Evolutionary conservation across 1,140 invertebrate genomes (phyloP).

Genomic region (Chrysomallon squamiferum): DNA sequence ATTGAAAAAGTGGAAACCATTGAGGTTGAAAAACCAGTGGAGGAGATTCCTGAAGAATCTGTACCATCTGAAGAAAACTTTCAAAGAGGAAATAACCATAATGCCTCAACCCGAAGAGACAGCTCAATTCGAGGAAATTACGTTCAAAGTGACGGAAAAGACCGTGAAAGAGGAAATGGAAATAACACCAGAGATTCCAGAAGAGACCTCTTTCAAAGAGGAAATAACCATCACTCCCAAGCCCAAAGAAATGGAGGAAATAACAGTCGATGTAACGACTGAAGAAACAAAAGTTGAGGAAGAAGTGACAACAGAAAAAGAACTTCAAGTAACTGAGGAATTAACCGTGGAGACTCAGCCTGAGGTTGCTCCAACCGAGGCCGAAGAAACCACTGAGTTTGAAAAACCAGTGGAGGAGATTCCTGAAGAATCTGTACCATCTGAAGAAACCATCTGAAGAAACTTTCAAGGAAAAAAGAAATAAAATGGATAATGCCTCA

Average conservation of each 20-base stretch:
- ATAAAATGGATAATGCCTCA: slow-evolving; percentile 1
- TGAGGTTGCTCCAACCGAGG: slow-evolving; percentile 2
- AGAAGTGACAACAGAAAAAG: slow-evolving; percentile 3
- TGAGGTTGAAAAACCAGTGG: background rate
- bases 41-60: slow-evolving; percentile 6
- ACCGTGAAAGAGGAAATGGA: slow-evolving; percentile 9
- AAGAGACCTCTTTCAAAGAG: slow-evolving; percentile 6
- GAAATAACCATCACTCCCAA: background rate
- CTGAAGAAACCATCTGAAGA: background rate
- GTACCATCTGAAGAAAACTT: slow-evolving; percentile 1
- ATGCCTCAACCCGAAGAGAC: slow-evolving; percentile 9
- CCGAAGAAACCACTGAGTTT: slow-evolving; percentile 2
- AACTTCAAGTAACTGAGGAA: background rate
- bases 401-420: background rate
- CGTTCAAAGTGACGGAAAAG: slow-evolving; percentile 12
- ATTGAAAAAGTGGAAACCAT: too few species aligned
- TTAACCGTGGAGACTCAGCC: background rate
- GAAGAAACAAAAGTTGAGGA: slow-evolving; percentile 8
- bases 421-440: slow-evolving; percentile 6
- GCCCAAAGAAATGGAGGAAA: background rate
- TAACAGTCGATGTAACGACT: background rate
- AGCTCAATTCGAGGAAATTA: slow-evolving; percentile 5
- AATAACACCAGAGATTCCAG: background rate
- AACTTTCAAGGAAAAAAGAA: background rate
- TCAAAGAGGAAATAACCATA: background rate